These are phyloP conservation scores for Trichosurus vulpecula DNA, from an alignment of 2,797 vertebrate species.

Conservation along the genomic window DNA sequence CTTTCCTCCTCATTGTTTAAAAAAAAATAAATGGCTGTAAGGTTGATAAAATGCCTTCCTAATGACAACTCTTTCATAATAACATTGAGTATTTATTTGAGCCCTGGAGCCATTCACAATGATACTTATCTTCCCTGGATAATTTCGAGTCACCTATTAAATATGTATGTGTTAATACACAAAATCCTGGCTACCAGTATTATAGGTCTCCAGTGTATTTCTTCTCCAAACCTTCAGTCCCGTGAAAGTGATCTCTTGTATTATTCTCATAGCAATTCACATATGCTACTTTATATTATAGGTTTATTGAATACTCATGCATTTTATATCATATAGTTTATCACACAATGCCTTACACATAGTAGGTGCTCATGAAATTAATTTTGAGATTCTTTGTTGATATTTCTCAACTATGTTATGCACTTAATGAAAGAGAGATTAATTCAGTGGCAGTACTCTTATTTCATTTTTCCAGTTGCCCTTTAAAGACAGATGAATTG, in stretches of 20 bases:
- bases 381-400: background rate
- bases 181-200: background rate
- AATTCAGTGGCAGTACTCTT: background rate
- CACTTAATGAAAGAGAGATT: background rate
- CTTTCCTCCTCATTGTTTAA: background rate
- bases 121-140: background rate
- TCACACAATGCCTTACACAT: background rate
- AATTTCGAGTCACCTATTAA: background rate
- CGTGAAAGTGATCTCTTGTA: background rate
- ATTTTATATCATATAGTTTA: background rate
- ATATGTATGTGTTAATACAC: background rate
- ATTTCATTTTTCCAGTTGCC: slow-evolving; percentile 19
- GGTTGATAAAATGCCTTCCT: background rate
- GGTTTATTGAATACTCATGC: background rate
- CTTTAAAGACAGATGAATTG: slow-evolving; percentile 19
- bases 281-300: background rate
- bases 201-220: background rate
- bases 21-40: background rate
- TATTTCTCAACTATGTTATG: background rate
- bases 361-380: background rate
- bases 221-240: background rate
- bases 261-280: background rate
- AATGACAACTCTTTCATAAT: background rate
- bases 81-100: background rate
- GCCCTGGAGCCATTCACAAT: background rate